Evolutionary conservation across 2,797 vertebrate species (phyloP).

Genomic region (Onychomys arenicola): DNA sequence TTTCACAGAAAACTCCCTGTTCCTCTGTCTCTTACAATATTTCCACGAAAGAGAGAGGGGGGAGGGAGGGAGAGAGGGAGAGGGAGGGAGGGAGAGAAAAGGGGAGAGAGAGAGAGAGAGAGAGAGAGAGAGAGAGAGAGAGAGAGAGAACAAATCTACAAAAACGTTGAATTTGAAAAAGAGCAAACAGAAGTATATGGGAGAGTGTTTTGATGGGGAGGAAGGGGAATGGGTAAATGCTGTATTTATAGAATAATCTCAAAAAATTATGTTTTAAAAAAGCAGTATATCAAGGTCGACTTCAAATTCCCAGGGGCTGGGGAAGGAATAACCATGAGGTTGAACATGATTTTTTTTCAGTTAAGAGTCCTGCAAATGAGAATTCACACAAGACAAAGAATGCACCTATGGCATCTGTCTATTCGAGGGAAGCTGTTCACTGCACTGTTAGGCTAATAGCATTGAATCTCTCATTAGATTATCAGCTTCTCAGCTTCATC

Average conservation of each 20-base stretch:
- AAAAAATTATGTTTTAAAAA: neutral
- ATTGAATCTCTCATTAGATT: neutral
- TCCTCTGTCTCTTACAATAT: neutral
- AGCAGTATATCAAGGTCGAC: neutral
- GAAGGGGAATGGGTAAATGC: neutral
- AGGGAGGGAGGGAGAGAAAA: neutral
- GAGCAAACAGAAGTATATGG: neutral
- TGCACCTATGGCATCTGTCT: neutral
- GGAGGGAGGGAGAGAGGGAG: neutral
- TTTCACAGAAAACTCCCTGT: neutral
- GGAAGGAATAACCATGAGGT: neutral
- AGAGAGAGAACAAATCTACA: neutral
- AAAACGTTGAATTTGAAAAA: neutral
- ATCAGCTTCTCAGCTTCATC: neutral
- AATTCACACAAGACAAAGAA: neutral
- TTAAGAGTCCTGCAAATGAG: neutral
- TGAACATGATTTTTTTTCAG: conserved; percentile 39
- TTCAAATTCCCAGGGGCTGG: neutral
- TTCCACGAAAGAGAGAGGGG: neutral
- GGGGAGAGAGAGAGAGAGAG: no score
- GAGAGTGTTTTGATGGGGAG: neutral
- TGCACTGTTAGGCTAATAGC: neutral
- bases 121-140: neutral
- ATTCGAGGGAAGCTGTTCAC: neutral
- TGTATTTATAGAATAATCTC: neutral